Evolutionary conservation across 2,113 vertebrate genomes (phyloP).

Genomic region (Salvelinus namaycush): DNA sequence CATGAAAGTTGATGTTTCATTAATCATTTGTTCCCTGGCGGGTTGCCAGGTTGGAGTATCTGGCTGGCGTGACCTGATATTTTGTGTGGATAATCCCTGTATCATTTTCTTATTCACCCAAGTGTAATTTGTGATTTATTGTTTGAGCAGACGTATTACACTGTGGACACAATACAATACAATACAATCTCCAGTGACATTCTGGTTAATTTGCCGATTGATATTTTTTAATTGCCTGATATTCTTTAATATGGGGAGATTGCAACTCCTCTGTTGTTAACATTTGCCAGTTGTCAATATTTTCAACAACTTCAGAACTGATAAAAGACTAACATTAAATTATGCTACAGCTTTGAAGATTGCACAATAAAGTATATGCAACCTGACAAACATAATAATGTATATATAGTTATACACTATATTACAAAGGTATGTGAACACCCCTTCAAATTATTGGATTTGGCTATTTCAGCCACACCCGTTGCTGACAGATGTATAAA

Average conservation of each 20-base stretch:
- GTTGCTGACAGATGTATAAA: too few relatives aligned
- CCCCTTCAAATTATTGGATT: too few relatives aligned
- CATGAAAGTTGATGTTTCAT: constrained; percentile 38
- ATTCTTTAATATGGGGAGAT: constrained; percentile 26
- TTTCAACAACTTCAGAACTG: constrained; percentile 4
- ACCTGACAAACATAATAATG: neutral
- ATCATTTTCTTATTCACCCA: constrained; percentile 21
- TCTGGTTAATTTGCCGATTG: constrained; percentile 1
- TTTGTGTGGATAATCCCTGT: constrained; percentile 38
- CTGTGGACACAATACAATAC: constrained; percentile 22
- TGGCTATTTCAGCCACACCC: too few relatives aligned
- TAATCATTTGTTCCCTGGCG: constrained; percentile 26
- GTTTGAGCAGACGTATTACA: constrained; percentile 2
- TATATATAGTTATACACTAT: neutral
- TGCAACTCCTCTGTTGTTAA: too few relatives aligned
- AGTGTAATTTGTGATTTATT: constrained; percentile 40
- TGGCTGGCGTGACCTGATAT: constrained; percentile 30
- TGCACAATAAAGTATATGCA: neutral
- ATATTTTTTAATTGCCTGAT: constrained; percentile 28
- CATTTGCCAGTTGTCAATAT: neutral
- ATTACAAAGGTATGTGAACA: too few relatives aligned
- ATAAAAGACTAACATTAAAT: neutral
- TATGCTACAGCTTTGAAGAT: neutral
- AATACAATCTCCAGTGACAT: constrained; percentile 23
- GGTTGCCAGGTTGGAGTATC: constrained; percentile 16